Evolutionary conservation across 1,140 invertebrate genomes (phyloP).

Genomic region (Magallana ariakensis): DNA sequence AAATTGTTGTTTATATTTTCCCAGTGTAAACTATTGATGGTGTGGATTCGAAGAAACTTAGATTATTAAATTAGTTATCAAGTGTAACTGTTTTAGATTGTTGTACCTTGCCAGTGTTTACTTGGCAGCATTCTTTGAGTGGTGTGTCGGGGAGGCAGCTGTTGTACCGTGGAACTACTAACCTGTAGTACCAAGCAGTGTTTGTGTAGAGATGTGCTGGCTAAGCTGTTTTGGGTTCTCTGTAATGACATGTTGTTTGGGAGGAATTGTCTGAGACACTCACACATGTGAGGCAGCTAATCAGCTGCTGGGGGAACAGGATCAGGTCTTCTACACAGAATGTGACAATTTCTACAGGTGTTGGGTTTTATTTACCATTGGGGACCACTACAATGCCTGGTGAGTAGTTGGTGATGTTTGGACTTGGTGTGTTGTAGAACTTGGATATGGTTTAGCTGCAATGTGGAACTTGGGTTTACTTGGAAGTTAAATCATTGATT

Average conservation of each 20-base stretch:
- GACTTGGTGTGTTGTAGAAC: too few relatives aligned
- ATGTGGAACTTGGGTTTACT: too few relatives aligned
- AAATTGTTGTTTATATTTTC: too few relatives aligned
- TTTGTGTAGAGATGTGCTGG: conserved; percentile 29
- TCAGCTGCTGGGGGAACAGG: not conserved
- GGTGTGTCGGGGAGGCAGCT: not conserved
- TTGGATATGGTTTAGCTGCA: too few relatives aligned
- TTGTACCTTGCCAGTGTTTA: too few relatives aligned
- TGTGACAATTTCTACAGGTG: not conserved
- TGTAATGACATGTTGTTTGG: conserved; percentile 32
- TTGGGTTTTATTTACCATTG: not conserved
- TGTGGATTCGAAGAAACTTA: too few relatives aligned
- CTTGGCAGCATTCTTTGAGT: too few relatives aligned
- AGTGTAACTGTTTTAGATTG: too few relatives aligned
- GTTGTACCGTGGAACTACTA: not conserved
- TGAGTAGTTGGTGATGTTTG: not conserved
- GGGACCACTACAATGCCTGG: conserved; percentile 21
- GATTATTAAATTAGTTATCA: too few relatives aligned
- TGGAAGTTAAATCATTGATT: too few relatives aligned
- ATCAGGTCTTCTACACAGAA: not conserved
- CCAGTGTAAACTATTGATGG: too few relatives aligned
- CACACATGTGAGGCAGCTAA: conserved; percentile 11
- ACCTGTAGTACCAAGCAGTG: not conserved
- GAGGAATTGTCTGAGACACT: conserved; percentile 24
- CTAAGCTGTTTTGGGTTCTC: conserved; percentile 25